phyloP scores from a whole-genome alignment of 2,113 vertebrate species.

The Charina bottae region DNA sequence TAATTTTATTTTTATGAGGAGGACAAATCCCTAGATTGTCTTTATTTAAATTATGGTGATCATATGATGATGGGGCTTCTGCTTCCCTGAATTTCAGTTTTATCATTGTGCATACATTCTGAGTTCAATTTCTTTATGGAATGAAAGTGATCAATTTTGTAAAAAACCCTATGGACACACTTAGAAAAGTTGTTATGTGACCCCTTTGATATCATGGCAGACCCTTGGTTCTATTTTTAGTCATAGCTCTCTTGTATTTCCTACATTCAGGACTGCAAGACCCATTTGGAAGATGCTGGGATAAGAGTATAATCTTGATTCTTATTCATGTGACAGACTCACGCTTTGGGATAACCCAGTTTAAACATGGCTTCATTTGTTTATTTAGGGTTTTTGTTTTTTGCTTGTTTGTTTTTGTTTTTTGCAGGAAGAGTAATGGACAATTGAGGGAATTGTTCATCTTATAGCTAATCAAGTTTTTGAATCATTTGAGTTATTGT shows the following conservation, averaged over 20 bases:
- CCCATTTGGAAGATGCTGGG: background rate
- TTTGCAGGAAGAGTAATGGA: background rate
- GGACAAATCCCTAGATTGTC: too few relatives aligned
- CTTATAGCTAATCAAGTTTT: background rate
- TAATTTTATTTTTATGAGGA: too few relatives aligned
- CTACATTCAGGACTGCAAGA: background rate
- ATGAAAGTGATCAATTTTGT: background rate
- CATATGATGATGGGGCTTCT: too few relatives aligned
- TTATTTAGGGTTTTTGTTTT: background rate
- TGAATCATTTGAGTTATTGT: background rate
- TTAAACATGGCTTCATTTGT: background rate
- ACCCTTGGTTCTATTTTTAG: background rate
- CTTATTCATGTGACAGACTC: background rate
- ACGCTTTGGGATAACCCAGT: background rate
- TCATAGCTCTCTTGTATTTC: background rate
- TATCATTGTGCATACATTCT: too few relatives aligned
- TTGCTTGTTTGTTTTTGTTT: background rate
- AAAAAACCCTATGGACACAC: background rate
- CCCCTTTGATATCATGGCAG: background rate
- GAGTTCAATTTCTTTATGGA: background rate
- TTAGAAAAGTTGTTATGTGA: background rate
- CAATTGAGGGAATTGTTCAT: background rate
- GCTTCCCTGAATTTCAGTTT: too few relatives aligned
- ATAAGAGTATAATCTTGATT: background rate
- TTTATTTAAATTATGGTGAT: too few relatives aligned